Conservation (phyloP, 2,113 vertebrate species). For the Brevimyrus niger region DNA sequence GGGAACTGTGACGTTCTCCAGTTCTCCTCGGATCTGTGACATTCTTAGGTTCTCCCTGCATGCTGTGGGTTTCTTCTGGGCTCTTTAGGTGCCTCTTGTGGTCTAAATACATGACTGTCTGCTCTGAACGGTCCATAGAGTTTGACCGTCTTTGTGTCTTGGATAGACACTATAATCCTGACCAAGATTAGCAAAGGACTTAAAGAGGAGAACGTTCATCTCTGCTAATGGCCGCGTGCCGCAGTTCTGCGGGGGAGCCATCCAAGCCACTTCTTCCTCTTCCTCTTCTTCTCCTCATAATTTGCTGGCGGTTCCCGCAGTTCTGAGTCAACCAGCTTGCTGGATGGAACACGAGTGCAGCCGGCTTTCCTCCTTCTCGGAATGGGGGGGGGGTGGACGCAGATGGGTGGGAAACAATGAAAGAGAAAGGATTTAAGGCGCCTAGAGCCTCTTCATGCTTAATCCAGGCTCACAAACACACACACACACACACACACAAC, state of each 20-base stretch:
- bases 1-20: background rate
- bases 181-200: background rate
- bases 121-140: background rate
- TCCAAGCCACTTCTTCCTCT: background rate
- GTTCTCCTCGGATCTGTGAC: background rate
- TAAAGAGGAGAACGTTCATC: background rate
- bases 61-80: background rate
- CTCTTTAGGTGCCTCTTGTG: background rate
- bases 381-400: conserved; percentile 63
- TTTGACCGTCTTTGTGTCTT: background rate
- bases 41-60: no score
- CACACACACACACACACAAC: conserved; percentile 34
- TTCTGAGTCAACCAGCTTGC: background rate
- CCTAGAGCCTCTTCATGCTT: conserved; percentile 70
- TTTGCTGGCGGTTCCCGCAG: background rate
- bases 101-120: background rate
- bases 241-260: background rate
- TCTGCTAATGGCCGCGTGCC: background rate
- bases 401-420: conserved; percentile 66
- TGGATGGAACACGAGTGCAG: background rate
- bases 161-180: background rate
- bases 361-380: conserved; percentile 47
- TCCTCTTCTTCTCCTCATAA: background rate
- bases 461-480: conserved; percentile 60
- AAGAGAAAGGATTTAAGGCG: conserved; percentile 67